Percentiles rank a stretch among this genome's conserved stretches.
These are phyloP conservation scores for Melinaea marsaeus DNA, from an alignment of 2,888 invertebrate species.

Conservation along the genomic window DNA sequence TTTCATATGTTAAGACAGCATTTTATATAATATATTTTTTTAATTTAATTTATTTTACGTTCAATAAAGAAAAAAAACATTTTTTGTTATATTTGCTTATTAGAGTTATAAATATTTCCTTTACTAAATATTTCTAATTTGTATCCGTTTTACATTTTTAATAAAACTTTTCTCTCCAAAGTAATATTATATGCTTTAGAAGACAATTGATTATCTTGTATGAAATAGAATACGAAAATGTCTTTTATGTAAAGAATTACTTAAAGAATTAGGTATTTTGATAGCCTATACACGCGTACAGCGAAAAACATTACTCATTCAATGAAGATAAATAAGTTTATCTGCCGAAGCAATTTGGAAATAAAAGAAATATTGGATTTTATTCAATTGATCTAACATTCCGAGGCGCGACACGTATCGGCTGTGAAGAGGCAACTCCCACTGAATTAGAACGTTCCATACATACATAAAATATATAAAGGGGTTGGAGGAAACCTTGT, in stretches of 20 bases:
- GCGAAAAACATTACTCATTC: slow-evolving; percentile 4
- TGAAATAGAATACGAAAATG: not conserved
- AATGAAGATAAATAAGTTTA: slow-evolving; percentile 7
- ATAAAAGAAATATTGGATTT: slow-evolving; percentile 8
- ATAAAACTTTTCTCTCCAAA: no score
- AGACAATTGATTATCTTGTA: not conserved
- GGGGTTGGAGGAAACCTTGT: not conserved
- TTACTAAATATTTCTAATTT: no score
- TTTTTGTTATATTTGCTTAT: no score
- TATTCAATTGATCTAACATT: slow-evolving; percentile 14
- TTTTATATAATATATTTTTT: no score
- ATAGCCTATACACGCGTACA: not conserved
- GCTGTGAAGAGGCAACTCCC: slow-evolving; percentile 9
- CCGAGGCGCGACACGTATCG: slow-evolving; percentile 13
- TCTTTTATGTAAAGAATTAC: not conserved
- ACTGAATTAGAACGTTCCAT: slow-evolving; percentile 11
- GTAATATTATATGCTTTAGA: no score
- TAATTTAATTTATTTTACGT: no score
- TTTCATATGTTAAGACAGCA: not conserved
- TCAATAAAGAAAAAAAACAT: no score
- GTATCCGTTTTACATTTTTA: no score
- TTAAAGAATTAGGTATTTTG: not conserved
- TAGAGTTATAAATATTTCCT: no score
- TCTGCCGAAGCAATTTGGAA: slow-evolving; percentile 5
- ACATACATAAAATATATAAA: not conserved